Percentiles rank a stretch among this genome's conserved stretches.
Evolutionary conservation across 2,797 vertebrate genomes (phyloP).

Genomic region (Etheostoma nigrum): DNA sequence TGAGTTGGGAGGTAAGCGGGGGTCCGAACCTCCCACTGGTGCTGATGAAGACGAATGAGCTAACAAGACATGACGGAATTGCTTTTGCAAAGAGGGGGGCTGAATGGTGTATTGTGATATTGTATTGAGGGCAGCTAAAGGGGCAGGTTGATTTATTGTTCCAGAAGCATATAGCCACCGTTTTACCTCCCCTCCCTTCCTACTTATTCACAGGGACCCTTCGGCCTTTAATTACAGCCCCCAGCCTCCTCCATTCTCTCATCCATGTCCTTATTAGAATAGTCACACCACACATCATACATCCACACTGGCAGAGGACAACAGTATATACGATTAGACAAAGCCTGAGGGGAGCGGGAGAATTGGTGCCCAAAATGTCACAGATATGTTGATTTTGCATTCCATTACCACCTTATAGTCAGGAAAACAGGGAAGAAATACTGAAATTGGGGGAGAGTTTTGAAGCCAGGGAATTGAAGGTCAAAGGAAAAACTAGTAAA

Average conservation of each 20-base stretch:
- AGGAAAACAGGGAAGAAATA: slow-evolving; percentile 46
- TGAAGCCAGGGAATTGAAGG: slow-evolving; percentile 69
- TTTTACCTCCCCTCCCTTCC: slow-evolving; percentile 63
- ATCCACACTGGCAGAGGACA: slow-evolving; percentile 55
- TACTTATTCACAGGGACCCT: slow-evolving; percentile 71
- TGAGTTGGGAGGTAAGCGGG: slow-evolving; percentile 37
- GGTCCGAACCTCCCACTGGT: slow-evolving; percentile 75
- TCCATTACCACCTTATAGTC: slow-evolving; percentile 58
- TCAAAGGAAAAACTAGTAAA: slow-evolving; percentile 49
- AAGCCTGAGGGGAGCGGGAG: slow-evolving; percentile 15
- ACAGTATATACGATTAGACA: slow-evolving; percentile 42
- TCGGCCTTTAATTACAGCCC: slow-evolving; percentile 80
- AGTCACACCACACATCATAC: slow-evolving; percentile 64
- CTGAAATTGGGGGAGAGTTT: slow-evolving; percentile 47
- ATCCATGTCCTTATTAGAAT: slow-evolving; percentile 72
- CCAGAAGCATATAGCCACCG: slow-evolving; percentile 61
- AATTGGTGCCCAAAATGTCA: slow-evolving; percentile 67
- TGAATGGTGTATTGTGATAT: slow-evolving; percentile 67
- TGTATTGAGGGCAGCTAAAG: slow-evolving; percentile 67
- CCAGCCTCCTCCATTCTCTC: slow-evolving; percentile 63
- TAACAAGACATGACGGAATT: slow-evolving; percentile 85
- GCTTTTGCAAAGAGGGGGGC: slow-evolving; percentile 74
- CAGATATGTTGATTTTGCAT: slow-evolving; percentile 71
- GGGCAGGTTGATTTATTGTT: slow-evolving; percentile 82
- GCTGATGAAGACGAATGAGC: slow-evolving; percentile 85